phyloP scores from a whole-genome alignment of 2,888 invertebrate genomes.

The Anoplius nigerrimus region DNA sequence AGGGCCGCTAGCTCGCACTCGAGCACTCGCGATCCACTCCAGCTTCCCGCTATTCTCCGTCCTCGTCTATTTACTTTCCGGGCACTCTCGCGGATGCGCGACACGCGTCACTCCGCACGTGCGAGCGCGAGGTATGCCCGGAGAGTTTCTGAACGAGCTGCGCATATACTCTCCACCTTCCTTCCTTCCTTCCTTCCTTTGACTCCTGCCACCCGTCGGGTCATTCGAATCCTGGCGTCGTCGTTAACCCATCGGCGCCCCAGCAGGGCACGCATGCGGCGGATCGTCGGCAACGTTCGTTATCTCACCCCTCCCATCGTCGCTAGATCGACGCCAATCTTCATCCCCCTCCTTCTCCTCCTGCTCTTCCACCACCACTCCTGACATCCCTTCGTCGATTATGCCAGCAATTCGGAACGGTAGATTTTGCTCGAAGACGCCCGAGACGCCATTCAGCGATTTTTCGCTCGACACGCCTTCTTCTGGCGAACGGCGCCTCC shows the following conservation, averaged over 20 bases:
- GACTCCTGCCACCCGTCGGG: slow-evolving; percentile 9
- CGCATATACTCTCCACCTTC: neutral
- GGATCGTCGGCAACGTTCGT: neutral
- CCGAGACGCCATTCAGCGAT: neutral
- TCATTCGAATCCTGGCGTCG: slow-evolving; percentile 42
- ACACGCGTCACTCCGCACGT: neutral
- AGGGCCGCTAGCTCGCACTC: neutral
- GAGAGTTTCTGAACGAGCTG: neutral
- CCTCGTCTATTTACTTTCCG: slow-evolving; percentile 13
- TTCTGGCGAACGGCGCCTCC: neutral
- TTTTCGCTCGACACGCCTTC: neutral
- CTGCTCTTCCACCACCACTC: neutral
- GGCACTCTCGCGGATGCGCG: neutral
- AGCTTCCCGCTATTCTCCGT: neutral
- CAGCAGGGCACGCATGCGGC: neutral
- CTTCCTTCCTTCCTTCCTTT: neutral
- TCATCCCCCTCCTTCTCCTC: no score
- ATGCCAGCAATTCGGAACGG: neutral
- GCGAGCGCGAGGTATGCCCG: neutral
- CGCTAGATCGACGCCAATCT: neutral
- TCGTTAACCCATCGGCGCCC: slow-evolving; percentile 41
- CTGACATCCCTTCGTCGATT: neutral
- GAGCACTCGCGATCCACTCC: slow-evolving; percentile 3
- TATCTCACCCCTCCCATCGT: neutral
- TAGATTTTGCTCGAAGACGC: neutral